Evolutionary conservation across 2,888 invertebrate genomes (phyloP).

Genomic region (Idaea straminata): DNA sequence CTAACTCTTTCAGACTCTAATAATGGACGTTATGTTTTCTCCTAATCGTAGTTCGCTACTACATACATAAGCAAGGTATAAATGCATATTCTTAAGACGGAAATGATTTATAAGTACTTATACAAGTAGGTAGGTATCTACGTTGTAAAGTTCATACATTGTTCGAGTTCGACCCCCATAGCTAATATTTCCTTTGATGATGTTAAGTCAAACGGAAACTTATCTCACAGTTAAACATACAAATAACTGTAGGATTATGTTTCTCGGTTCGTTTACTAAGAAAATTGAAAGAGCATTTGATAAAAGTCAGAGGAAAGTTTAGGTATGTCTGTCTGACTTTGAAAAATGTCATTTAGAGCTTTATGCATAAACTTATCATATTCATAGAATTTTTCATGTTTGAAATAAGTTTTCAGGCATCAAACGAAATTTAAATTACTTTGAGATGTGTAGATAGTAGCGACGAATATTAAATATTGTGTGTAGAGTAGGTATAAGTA

Average conservation of each 20-base stretch:
- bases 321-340: constrained; percentile 16
- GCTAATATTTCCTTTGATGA: constrained; percentile 66
- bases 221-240: constrained; percentile 64
- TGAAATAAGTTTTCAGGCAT: constrained; percentile 5
- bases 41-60: not conserved
- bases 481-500: too few species aligned
- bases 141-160: not conserved
- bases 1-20: too few species aligned
- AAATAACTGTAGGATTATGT: constrained; percentile 58
- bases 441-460: constrained; percentile 5
- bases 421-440: constrained; percentile 8
- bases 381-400: constrained; percentile 15
- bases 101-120: not conserved
- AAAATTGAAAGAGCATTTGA: constrained; percentile 64
- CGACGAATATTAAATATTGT: not conserved
- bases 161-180: constrained; percentile 35
- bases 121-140: not conserved
- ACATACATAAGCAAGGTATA: not conserved
- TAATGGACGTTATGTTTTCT: too few species aligned
- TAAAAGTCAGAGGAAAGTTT: constrained; percentile 40
- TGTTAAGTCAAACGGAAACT: constrained; percentile 68
- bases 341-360: constrained; percentile 23
- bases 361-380: constrained; percentile 21
- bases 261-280: constrained; percentile 66
- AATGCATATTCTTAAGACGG: not conserved